phyloP scores from a whole-genome alignment of 2,888 invertebrate genomes.

The Craniophora ligustri region DNA sequence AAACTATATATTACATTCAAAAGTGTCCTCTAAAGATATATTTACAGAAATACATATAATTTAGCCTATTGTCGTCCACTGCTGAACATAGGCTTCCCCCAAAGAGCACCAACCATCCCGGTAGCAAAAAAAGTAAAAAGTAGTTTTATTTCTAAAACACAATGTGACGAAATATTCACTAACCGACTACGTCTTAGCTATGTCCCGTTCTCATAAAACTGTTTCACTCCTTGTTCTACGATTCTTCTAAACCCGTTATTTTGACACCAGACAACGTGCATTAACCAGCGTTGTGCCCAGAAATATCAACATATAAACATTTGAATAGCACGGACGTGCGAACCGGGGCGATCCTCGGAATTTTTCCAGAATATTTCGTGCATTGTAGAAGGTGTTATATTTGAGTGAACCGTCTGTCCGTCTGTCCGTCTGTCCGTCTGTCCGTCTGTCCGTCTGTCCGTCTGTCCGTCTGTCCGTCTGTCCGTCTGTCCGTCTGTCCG shows the following conservation, averaged over 20 bases:
- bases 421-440: slow-evolving; percentile 41
- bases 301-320: slow-evolving; percentile 8
- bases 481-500: slow-evolving; percentile 24
- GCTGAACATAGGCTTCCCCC: too few species aligned
- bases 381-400: slow-evolving; percentile 46
- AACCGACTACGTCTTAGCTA: neutral
- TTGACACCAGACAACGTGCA: neutral
- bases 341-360: slow-evolving; percentile 1
- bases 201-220: neutral
- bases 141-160: too few species aligned
- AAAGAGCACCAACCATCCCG: too few species aligned
- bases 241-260: neutral
- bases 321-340: slow-evolving; percentile 15
- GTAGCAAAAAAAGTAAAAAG: too few species aligned
- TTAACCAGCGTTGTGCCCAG: neutral
- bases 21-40: too few species aligned
- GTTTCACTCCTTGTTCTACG: neutral
- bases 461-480: slow-evolving; percentile 43
- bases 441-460: slow-evolving; percentile 45
- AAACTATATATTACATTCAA: too few species aligned
- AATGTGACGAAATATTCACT: too few species aligned
- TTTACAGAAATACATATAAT: too few species aligned
- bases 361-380: slow-evolving; percentile 29
- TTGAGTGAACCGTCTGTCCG: slow-evolving; percentile 40
- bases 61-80: too few species aligned